These are phyloP conservation scores for Teleogryllus oceanicus DNA, from an alignment of 2,888 invertebrate species.

Conservation along the genomic window DNA sequence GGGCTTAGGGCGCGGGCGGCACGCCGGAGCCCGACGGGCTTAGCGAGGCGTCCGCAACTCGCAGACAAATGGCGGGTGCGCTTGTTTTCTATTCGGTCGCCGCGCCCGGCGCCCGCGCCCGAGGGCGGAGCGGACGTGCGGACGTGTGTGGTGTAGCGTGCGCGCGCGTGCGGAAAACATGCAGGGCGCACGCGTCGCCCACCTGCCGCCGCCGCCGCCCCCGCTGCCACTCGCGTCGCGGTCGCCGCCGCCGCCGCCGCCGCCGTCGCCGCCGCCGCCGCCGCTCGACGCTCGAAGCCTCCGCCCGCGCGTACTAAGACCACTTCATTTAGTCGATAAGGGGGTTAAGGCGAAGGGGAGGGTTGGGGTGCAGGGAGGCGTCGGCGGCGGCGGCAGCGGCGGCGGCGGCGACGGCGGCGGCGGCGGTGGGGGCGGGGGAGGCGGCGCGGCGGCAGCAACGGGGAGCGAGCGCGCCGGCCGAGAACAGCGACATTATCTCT, in stretches of 20 bases:
- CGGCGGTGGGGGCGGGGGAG: neutral
- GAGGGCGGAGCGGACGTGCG: neutral
- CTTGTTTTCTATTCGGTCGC: neutral
- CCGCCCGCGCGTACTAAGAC: constrained; percentile 36
- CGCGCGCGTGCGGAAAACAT: neutral
- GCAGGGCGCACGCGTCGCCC: neutral
- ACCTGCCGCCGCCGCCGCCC: neutral
- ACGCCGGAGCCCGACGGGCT: neutral
- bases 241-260: neutral
- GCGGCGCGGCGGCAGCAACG: neutral
- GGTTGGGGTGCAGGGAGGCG: constrained; percentile 25
- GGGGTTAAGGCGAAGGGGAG: constrained; percentile 27
- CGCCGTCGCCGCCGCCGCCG: neutral
- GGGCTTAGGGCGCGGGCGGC: neutral
- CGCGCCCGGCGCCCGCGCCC: neutral
- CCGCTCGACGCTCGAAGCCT: constrained; percentile 24
- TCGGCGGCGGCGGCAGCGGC: constrained; percentile 19
- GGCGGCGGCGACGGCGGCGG: neutral
- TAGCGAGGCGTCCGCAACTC: neutral
- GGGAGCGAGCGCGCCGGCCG: constrained; percentile 20
- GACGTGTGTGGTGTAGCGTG: neutral
- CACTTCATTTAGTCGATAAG: constrained; percentile 40
- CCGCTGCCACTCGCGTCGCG: neutral
- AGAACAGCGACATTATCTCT: constrained; percentile 33
- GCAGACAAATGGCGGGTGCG: constrained; percentile 10